phyloP scores from a whole-genome alignment of 2,888 invertebrate genomes.

The Metopia argyrocephala region DNA sequence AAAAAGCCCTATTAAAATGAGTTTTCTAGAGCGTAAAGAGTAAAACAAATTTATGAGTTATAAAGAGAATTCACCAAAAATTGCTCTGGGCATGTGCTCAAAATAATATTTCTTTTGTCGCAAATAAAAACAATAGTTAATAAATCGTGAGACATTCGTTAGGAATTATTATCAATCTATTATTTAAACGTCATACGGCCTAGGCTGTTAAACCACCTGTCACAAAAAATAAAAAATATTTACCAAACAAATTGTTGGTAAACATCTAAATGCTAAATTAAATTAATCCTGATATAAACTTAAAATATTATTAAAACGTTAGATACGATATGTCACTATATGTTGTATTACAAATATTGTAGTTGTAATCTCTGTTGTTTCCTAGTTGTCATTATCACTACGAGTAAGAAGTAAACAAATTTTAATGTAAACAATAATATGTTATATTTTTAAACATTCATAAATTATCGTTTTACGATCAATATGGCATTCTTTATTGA shows the following conservation, averaged over 20 bases:
- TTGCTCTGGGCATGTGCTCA: background rate
- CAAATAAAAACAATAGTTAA: background rate
- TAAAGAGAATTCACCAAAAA: background rate
- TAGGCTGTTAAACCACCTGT: background rate
- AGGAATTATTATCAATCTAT: conserved; percentile 23
- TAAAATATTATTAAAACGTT: no score
- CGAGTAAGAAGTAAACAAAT: no score
- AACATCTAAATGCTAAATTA: no score
- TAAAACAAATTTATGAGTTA: background rate
- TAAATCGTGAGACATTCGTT: conserved; percentile 16
- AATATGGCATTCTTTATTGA: no score
- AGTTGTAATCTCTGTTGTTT: no score
- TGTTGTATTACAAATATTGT: no score
- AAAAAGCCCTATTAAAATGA: background rate
- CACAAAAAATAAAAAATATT: background rate
- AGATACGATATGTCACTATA: no score
- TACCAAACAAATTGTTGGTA: background rate
- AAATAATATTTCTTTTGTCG: background rate
- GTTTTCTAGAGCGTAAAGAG: conserved; percentile 30
- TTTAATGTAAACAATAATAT: no score
- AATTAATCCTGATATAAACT: no score
- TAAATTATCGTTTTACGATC: no score
- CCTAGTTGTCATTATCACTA: no score
- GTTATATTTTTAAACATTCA: no score
- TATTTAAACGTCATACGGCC: conserved; percentile 21